Conservation (phyloP, 2,888 invertebrate species). For the Gerris lacustris region DNA sequence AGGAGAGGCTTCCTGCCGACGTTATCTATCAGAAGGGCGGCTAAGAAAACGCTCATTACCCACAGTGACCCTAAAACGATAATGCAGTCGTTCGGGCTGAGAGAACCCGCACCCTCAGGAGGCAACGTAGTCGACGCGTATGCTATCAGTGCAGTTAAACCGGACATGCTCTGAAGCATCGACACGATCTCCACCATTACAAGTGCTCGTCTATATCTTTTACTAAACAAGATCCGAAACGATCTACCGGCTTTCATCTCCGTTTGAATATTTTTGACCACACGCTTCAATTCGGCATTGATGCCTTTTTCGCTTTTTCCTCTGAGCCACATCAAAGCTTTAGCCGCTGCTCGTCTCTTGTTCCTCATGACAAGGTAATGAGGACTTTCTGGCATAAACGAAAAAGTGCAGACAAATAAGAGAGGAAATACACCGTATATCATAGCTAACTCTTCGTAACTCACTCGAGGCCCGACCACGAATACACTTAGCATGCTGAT, state of each 20-base stretch:
- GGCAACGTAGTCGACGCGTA: too few species aligned
- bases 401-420: slow-evolving; percentile 40
- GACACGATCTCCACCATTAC: slow-evolving; percentile 22
- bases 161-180: slow-evolving; percentile 23
- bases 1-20: slow-evolving; percentile 27
- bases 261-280: too few species aligned
- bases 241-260: too few species aligned
- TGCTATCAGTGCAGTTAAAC: slow-evolving; percentile 24
- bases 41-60: slow-evolving; percentile 22
- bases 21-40: slow-evolving; percentile 23
- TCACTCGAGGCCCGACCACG: slow-evolving; percentile 30
- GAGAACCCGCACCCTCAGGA: slow-evolving; percentile 12
- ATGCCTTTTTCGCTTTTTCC: slow-evolving; percentile 19
- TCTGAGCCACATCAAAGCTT: slow-evolving; percentile 22
- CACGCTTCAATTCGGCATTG: neutral
- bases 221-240: too few species aligned
- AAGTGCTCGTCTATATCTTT: slow-evolving; percentile 22
- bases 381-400: slow-evolving; percentile 48
- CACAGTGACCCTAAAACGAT: slow-evolving; percentile 22
- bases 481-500: slow-evolving; percentile 27
- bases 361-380: slow-evolving; percentile 47
- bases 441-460: slow-evolving; percentile 37
- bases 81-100: slow-evolving; percentile 23
- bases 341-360: slow-evolving; percentile 28
- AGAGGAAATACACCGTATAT: slow-evolving; percentile 38